Evolutionary conservation across 2,797 vertebrate species (phyloP).

Genomic region (Spondyliosoma cantharus): DNA sequence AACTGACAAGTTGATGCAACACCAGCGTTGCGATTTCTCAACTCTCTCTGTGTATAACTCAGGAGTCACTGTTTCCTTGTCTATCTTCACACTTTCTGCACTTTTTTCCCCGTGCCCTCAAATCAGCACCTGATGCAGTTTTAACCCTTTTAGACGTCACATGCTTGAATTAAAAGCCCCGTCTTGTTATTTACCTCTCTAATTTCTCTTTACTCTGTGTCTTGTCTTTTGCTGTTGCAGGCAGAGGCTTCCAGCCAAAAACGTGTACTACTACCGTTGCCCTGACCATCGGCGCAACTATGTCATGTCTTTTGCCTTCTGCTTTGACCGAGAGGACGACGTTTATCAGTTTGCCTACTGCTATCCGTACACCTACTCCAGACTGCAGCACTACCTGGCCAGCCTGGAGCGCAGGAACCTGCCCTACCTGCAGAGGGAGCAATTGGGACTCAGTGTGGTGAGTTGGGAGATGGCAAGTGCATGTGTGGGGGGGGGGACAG

Average conservation of each 20-base stretch:
- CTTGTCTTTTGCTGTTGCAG: constrained; percentile 80
- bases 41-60: constrained; percentile 11
- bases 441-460: constrained; percentile 96
- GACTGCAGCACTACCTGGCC: constrained; percentile 95
- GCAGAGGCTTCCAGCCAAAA: constrained; percentile 96
- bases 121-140: neutral
- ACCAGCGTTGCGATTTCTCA: constrained; percentile 27
- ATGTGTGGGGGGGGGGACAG: constrained; percentile 2
- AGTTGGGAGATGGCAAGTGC: constrained; percentile 70
- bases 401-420: constrained; percentile 92
- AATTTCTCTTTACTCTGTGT: constrained; percentile 26
- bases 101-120: constrained; percentile 5
- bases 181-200: neutral
- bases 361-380: constrained; percentile 97
- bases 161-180: constrained; percentile 2
- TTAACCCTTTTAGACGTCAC: neutral
- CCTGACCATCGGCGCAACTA: constrained; percentile 97
- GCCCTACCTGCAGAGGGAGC: constrained; percentile 92
- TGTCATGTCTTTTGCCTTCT: constrained; percentile 99
- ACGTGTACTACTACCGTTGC: constrained; percentile 98
- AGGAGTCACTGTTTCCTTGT: constrained; percentile 17
- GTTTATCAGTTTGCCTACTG: constrained; percentile 97
- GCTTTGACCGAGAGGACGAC: constrained; percentile 96
- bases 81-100: neutral
- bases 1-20: constrained; percentile 44